phyloP scores from a whole-genome alignment of 2,113 vertebrate genomes.

The Ceyx melanurus region DNA sequence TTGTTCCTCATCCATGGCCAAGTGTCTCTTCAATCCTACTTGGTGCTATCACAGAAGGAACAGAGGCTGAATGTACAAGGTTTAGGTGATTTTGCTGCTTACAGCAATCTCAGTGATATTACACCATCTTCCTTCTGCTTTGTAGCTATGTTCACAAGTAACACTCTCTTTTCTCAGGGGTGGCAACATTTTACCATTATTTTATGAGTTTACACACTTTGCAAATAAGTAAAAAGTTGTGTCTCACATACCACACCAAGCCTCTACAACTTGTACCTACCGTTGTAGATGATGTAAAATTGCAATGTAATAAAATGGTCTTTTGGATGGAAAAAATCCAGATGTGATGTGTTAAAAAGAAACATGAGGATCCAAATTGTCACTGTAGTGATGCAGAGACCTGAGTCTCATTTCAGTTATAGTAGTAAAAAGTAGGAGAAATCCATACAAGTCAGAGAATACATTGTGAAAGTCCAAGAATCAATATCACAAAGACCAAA shows the following conservation, averaged over 20 bases:
- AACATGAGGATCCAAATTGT: not conserved
- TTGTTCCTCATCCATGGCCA: constrained; percentile 24
- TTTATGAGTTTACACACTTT: not conserved
- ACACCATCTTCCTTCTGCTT: not conserved
- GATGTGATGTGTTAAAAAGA: not conserved
- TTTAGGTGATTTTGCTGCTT: constrained; percentile 27
- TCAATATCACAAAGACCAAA: not conserved
- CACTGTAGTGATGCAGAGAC: not conserved
- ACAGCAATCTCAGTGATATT: not conserved
- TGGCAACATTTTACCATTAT: not conserved
- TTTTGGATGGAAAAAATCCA: not conserved
- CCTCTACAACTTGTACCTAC: not conserved
- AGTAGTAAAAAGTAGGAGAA: not conserved
- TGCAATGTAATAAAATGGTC: not conserved
- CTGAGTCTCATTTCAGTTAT: not conserved
- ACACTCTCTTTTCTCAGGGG: not conserved
- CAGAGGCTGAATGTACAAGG: constrained; percentile 41
- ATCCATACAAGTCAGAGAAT: not conserved
- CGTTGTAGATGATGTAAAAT: not conserved
- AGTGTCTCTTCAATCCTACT: constrained; percentile 56
- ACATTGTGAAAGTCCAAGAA: not conserved
- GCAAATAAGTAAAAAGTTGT: not conserved
- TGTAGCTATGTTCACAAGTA: not conserved
- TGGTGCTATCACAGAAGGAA: constrained; percentile 62
- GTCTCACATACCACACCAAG: not conserved